phyloP scores from a whole-genome alignment of 2,797 vertebrate species.

The Buceros bicornis region DNA sequence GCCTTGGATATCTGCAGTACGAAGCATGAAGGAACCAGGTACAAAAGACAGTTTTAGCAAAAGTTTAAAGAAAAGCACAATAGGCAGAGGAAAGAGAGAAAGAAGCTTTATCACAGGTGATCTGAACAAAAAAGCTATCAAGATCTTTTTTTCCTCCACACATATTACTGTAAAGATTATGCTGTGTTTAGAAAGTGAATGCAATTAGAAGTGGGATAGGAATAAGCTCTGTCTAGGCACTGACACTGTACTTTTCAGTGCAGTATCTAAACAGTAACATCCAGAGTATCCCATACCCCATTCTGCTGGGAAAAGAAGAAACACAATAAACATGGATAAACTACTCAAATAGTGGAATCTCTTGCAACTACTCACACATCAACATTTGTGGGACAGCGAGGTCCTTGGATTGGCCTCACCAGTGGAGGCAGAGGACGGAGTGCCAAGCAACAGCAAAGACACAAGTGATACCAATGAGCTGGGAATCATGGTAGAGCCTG shows the following conservation, averaged over 20 bases:
- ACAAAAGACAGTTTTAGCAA: not conserved
- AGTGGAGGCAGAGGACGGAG: no score
- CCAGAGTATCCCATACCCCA: not conserved
- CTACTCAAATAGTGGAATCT: not conserved
- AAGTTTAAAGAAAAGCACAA: not conserved
- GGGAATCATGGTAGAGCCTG: no score
- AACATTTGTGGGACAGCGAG: no score
- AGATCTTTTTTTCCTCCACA: not conserved
- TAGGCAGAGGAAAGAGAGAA: not conserved
- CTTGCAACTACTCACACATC: not conserved
- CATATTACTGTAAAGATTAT: not conserved
- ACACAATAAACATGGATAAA: not conserved
- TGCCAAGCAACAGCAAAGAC: no score
- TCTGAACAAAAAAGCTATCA: not conserved
- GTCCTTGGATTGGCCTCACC: no score
- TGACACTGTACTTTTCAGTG: not conserved
- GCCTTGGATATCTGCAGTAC: not conserved
- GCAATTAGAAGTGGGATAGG: not conserved
- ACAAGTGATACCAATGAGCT: no score
- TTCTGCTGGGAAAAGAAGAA: not conserved
- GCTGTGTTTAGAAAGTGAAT: not conserved
- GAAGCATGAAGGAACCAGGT: not conserved
- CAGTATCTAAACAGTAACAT: not conserved
- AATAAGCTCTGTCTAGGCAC: not conserved
- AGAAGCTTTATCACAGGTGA: not conserved